Evolutionary conservation across 2,113 vertebrate species (phyloP), one percentile per base, ranked within the genome.

Genomic region (Psophia crepitans): DNA sequence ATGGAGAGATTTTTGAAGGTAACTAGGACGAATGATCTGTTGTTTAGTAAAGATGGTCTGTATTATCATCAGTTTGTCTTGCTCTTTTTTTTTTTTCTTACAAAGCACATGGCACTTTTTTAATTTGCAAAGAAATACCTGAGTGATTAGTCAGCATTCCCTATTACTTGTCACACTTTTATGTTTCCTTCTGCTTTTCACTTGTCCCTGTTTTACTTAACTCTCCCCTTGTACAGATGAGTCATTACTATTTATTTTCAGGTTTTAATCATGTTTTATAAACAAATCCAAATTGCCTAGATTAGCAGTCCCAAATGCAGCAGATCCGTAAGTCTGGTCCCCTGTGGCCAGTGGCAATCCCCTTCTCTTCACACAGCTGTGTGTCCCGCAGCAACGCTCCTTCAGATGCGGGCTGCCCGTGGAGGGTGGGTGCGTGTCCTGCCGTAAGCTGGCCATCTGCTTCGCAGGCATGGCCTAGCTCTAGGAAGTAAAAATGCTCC

Each of bases 351-450:
- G 43, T 7, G 28, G 56, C 71, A 61, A 22, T 9, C 11, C 41
- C 58, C 17, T 24, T 33, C 69, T 30, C 51, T 12, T 64, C 28
- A 18, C 33, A 1, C 1, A 0, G 5, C 19, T 3, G 4, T 4
- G 8, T 24, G 7, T 5, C 41, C 33, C 57, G 5, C 44, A n/a
- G 53, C 1, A 9, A 14, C 12, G 39, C 18, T 68, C 56, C 6
- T 14, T 57, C 54, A 24, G 32, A 16, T 12, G 1, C 0, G 3
- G 51, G 44, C n/a, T 30, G 46, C 66, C 24, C 43, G 2, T 0
- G 3, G 39, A 19, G 35, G 48, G 33, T 0, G 2, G 32, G 21
- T 4, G 1, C 0, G 0, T 46, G n/a, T 28, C 33, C 63, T 76
- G 66, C 32, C 2, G 2, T 8, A n/a, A 27, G 30, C 30, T 11